Evolutionary conservation across 2,113 vertebrate species (phyloP).

Genomic region (Syrmaticus mikado): DNA sequence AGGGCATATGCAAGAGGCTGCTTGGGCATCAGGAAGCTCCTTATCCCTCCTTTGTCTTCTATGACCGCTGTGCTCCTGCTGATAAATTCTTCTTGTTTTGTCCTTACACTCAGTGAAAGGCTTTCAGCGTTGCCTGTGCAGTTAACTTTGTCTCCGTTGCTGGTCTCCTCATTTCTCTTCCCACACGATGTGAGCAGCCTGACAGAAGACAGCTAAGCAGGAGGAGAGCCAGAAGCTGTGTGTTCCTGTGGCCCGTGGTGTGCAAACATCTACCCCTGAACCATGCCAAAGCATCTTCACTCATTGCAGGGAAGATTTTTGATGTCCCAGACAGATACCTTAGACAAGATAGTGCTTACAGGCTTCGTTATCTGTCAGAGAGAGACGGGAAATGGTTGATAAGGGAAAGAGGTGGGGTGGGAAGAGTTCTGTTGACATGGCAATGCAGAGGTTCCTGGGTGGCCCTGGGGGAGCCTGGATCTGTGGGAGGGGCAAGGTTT

Average conservation of each 20-base stretch:
- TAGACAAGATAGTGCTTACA: constrained; percentile 39
- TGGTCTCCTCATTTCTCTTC: neutral
- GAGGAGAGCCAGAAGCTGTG: neutral
- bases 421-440: neutral
- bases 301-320: neutral
- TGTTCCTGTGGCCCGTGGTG: neutral
- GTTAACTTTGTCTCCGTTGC: neutral
- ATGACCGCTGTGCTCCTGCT: neutral
- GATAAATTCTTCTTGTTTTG: neutral
- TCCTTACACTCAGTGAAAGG: neutral
- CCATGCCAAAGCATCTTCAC: neutral
- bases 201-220: neutral
- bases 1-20: neutral
- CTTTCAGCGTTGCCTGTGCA: neutral
- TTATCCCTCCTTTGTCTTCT: neutral
- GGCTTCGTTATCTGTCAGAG: constrained; percentile 31
- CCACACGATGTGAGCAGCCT: neutral
- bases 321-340: constrained; percentile 51
- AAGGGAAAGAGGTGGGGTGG: constrained; percentile 5
- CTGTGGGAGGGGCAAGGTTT: neutral
- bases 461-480: constrained; percentile 10
- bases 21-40: neutral
- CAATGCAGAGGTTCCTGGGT: constrained; percentile 35
- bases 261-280: neutral
- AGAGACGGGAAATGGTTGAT: neutral